A percentile compares a stretch with the other conserved stretches of the same genome.
Evolutionary conservation across 2,797 vertebrate genomes (phyloP).

Genomic region (Acrocephalus scirpaceus): DNA sequence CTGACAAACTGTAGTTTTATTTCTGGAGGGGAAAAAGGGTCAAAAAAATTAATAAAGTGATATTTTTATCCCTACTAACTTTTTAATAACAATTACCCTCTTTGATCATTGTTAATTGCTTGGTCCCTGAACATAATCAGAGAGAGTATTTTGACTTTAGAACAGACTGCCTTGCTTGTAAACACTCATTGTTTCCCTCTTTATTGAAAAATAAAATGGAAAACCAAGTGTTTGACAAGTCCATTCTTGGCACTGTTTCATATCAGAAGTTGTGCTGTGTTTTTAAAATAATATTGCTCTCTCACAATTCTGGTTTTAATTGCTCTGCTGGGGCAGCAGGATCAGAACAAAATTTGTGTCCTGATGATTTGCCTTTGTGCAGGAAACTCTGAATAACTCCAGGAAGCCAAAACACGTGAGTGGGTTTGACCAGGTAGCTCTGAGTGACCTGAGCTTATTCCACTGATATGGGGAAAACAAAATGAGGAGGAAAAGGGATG

Average conservation of each 20-base stretch:
- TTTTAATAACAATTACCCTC: background rate
- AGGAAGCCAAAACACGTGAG: background rate
- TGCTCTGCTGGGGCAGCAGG: background rate
- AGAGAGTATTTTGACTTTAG: constrained; percentile 11
- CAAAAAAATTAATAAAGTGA: background rate
- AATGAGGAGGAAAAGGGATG: background rate
- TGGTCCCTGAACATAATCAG: background rate
- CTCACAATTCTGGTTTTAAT: background rate
- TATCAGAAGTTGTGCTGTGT: background rate
- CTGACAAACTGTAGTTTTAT: background rate
- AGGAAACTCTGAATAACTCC: background rate
- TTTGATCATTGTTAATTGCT: constrained; percentile 54
- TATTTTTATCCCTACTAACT: constrained; percentile 36
- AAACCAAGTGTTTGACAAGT: background rate
- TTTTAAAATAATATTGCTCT: background rate
- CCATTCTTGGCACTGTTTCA: background rate
- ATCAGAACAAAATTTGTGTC: background rate
- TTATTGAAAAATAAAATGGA: constrained; percentile 24
- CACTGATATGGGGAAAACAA: background rate
- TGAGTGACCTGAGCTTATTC: background rate
- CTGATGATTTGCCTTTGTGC: background rate
- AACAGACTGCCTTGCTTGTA: constrained; percentile 18
- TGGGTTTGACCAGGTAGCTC: background rate
- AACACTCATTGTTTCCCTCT: background rate
- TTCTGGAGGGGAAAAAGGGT: background rate